phyloP scores from a whole-genome alignment of 2,888 invertebrate species.

The Bombylius discolor region DNA sequence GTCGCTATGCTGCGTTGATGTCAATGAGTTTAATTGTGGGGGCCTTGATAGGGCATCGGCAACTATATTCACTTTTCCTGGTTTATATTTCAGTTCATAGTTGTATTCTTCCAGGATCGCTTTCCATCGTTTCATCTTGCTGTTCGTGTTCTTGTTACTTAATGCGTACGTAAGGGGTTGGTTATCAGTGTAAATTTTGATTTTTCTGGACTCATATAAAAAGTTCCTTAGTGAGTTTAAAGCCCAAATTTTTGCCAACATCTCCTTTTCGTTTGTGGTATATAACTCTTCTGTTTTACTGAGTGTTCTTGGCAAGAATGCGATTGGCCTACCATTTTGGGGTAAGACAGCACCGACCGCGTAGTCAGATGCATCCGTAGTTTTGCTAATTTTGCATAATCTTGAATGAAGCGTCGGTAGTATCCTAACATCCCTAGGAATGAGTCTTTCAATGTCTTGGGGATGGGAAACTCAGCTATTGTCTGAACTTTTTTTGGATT shows the following conservation, averaged over 20 bases:
- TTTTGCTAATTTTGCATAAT: slow-evolving; percentile 5
- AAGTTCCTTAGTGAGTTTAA: slow-evolving; percentile 2
- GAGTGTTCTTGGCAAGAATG: slow-evolving; percentile 22
- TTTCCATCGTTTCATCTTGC: no score
- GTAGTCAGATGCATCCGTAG: slow-evolving; percentile 22
- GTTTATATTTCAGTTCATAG: slow-evolving; percentile 8
- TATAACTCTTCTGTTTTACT: slow-evolving; percentile 19
- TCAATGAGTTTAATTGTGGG: slow-evolving; percentile 1
- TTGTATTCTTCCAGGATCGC: no score
- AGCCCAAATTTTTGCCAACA: slow-evolving; percentile 5
- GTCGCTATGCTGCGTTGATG: slow-evolving; percentile 3
- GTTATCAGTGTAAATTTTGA: no score
- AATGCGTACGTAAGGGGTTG: no score
- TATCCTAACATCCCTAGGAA: slow-evolving; percentile 8
- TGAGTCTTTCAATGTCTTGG: slow-evolving; percentile 4
- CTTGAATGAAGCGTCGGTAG: slow-evolving; percentile 7
- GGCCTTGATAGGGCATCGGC: slow-evolving; percentile 9
- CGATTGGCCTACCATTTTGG: slow-evolving; percentile 21
- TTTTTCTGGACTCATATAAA: not conserved
- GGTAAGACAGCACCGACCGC: slow-evolving; percentile 22
- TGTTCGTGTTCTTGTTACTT: no score
- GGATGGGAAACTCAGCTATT: slow-evolving; percentile 4
- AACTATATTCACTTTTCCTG: slow-evolving; percentile 9
- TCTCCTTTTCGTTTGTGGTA: slow-evolving; percentile 23
- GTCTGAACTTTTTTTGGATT: slow-evolving; percentile 7